Evolutionary conservation across 2,888 invertebrate genomes (phyloP).

Genomic region (Oeneis ivallda): DNA sequence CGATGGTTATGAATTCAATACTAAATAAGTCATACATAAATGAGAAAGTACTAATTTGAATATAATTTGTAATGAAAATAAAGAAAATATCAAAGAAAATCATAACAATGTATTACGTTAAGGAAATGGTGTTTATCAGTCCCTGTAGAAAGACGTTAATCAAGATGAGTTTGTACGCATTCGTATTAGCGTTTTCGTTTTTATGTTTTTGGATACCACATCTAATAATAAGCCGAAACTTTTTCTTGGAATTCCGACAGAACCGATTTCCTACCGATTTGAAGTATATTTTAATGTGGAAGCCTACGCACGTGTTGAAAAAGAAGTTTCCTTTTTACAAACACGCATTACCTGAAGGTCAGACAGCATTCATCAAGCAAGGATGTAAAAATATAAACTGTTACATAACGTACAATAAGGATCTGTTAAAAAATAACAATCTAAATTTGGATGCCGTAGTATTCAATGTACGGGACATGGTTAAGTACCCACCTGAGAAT

Average conservation of each 20-base stretch:
- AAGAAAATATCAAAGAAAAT: constrained; percentile 29
- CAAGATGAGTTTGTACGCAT: constrained; percentile 46
- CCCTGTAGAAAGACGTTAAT: constrained; percentile 46
- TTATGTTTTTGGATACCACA: constrained; percentile 52
- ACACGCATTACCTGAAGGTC: constrained; percentile 49
- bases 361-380: constrained; percentile 59
- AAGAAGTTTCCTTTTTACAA: constrained; percentile 38
- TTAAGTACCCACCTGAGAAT: constrained; percentile 44
- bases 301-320: constrained; percentile 40
- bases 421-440: constrained; percentile 48
- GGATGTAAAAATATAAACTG: constrained; percentile 66
- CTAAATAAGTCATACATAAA: neutral
- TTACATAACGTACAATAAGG: constrained; percentile 61
- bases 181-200: constrained; percentile 43
- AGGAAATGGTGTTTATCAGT: constrained; percentile 55
- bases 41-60: neutral
- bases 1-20: neutral
- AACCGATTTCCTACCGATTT: constrained; percentile 58
- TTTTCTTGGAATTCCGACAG: constrained; percentile 4
- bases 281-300: constrained; percentile 70
- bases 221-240: constrained; percentile 38
- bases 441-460: constrained; percentile 64
- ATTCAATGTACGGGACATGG: constrained; percentile 55
- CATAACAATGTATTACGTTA: constrained; percentile 50
- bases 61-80: constrained; percentile 32